Evolutionary conservation across 2,888 invertebrate genomes (phyloP).

Genomic region (Lampropteryx suffumata): DNA sequence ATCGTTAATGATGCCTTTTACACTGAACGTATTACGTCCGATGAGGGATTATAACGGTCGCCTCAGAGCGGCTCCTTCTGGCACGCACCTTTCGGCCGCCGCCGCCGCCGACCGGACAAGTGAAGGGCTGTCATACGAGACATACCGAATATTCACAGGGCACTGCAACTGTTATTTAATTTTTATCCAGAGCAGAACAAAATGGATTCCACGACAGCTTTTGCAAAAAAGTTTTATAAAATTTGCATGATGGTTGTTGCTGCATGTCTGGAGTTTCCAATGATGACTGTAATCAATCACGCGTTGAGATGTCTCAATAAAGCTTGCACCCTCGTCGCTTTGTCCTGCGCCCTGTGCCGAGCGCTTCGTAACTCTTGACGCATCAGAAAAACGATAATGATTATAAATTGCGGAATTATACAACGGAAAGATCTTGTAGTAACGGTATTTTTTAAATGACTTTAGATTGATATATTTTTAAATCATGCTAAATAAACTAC

Average conservation of each 20-base stretch:
- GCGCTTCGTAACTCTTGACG: constrained; percentile 47
- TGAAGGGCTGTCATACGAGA: constrained; percentile 78
- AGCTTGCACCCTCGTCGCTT: constrained; percentile 58
- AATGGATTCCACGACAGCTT: constrained; percentile 50
- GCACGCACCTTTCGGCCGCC: constrained; percentile 54
- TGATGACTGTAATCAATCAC: constrained; percentile 75
- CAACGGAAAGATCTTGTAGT: constrained; percentile 52
- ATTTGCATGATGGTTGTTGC: constrained; percentile 61
- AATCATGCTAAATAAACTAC: constrained; percentile 21
- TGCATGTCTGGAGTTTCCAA: constrained; percentile 63
- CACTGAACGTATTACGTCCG: constrained; percentile 70
- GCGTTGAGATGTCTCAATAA: constrained; percentile 76
- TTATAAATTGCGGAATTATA: constrained; percentile 77
- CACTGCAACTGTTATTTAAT: constrained; percentile 64
- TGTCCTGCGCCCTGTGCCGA: constrained; percentile 27
- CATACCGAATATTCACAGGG: constrained; percentile 65
- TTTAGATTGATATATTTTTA: constrained; percentile 37
- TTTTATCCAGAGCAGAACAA: constrained; percentile 51
- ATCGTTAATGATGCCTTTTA: constrained; percentile 80
- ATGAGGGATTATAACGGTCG: constrained; percentile 78
- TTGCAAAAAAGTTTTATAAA: constrained; percentile 49
- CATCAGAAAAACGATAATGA: constrained; percentile 69
- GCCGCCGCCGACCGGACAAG: constrained; percentile 50
- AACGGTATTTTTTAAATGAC: constrained; percentile 55
- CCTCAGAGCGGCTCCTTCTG: constrained; percentile 57